Evolutionary conservation across 2,888 invertebrate genomes (phyloP).

Genomic region (Chrysodeixis includens): DNA sequence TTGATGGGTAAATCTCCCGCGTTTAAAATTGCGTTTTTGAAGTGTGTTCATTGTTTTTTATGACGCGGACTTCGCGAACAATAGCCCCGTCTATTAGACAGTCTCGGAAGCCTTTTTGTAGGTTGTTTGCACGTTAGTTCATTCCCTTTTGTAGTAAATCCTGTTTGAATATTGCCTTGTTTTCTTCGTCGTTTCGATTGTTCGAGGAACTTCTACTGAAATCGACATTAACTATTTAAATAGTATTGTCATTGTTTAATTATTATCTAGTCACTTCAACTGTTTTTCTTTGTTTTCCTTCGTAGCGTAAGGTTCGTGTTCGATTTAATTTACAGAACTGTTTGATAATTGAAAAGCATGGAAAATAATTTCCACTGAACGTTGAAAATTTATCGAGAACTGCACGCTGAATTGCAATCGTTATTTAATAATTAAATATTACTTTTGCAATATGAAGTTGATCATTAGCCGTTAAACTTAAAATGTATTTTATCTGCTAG

Average conservation of each 20-base stretch:
- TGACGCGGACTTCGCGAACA: background rate
- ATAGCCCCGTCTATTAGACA: background rate
- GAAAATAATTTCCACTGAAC: background rate
- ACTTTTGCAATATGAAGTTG: too few species aligned
- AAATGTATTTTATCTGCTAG: too few species aligned
- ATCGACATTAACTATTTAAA: background rate
- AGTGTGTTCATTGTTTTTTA: background rate
- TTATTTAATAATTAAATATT: too few species aligned
- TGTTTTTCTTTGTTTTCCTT: background rate
- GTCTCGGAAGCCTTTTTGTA: background rate
- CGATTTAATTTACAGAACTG: too few species aligned
- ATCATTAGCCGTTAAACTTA: too few species aligned
- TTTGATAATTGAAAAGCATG: background rate
- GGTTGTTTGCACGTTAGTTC: background rate
- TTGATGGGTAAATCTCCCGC: background rate
- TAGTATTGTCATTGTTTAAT: background rate
- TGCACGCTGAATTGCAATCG: too few species aligned
- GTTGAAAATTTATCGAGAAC: too few species aligned
- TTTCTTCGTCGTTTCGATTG: background rate
- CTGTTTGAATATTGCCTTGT: conserved; percentile 6
- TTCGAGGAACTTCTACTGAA: background rate
- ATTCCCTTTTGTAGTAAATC: background rate
- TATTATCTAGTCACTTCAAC: background rate
- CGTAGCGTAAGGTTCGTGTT: too few species aligned
- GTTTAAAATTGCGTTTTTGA: background rate